These are phyloP conservation scores for Dione juno DNA, from an alignment of 2,888 invertebrate species.

Conservation along the genomic window DNA sequence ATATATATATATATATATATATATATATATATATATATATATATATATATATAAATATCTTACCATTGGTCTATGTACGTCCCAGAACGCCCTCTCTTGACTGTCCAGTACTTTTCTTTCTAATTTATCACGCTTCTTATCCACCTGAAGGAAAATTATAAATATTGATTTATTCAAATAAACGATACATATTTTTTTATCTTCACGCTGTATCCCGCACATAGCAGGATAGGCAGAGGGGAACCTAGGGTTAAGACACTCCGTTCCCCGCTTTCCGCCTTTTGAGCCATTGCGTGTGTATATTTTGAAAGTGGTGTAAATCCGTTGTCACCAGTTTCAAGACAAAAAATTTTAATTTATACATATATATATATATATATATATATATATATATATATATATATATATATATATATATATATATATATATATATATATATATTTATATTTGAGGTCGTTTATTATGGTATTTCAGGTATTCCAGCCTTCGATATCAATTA, in stretches of 20 bases:
- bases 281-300: too few species aligned
- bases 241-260: background rate
- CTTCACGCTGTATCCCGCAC: background rate
- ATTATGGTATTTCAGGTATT: too few species aligned
- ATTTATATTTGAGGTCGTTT: too few species aligned
- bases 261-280: background rate
- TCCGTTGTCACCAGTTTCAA: too few species aligned
- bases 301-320: background rate
- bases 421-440: too few species aligned
- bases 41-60: conserved; percentile 43
- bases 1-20: background rate
- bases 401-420: too few species aligned
- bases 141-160: conserved; percentile 87
- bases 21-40: too few species aligned
- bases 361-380: too few species aligned
- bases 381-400: too few species aligned
- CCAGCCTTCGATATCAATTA: too few species aligned
- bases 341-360: too few species aligned
- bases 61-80: conserved; percentile 99
- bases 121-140: conserved; percentile 98
- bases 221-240: background rate
- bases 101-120: conserved; percentile 99
- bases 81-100: conserved; percentile 99
- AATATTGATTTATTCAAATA: background rate
- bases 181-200: background rate